Base-by-base conservation (phyloP, 2,888 invertebrate genomes). In the Ceramica pisi region DNA sequence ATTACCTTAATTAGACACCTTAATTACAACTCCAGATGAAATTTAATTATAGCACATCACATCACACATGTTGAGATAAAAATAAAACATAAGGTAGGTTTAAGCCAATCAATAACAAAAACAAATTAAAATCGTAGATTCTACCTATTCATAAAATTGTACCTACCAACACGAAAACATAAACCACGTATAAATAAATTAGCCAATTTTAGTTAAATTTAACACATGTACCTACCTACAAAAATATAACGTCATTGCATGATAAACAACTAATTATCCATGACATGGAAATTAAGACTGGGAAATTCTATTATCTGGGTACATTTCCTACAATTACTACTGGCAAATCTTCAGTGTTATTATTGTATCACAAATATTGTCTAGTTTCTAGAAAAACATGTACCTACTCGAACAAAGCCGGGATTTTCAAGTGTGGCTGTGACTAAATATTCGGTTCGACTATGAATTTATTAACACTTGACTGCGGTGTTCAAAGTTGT, bases 401-500 rank as follows among this genome's bases (percentile, higher is more conserved):
- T 35, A 35, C 6, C 12, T 35, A 35, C 12, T 35, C 31, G 31
- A 12, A 31, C 50, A 41, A 44, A 44, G 19, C 19, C 21, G 35
- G 44, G 44, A 67, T 53, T n/a, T 61, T 53, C 67, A 12, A 57
- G 44, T 67, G 23, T 55, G 26, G 64, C 59, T 65, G 46, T 64
- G 62, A 66, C 65, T 65, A 74, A 78, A 80, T 68, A 71, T 69
- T 26, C 35, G 26, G 67, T 44, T 68, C 62, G 59, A 21, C 50
- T 31, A 46, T 60, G 66, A 65, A 68, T 71, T 65, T 51, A 71
- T 75, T 78, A 66, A 23, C 68, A 75, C 67, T 62, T 38, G 60
- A 35, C 70, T 50, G n/a, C 16, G 74, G 3, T 67, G n/a, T 48
- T 46, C 77, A 77, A 77, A 74, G 63, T 77, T 77, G 65, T 16